Evolutionary conservation across 2,113 vertebrate species (phyloP), one percentile per base, ranked within the genome.

Genomic region (Picathartes gymnocephalus): DNA sequence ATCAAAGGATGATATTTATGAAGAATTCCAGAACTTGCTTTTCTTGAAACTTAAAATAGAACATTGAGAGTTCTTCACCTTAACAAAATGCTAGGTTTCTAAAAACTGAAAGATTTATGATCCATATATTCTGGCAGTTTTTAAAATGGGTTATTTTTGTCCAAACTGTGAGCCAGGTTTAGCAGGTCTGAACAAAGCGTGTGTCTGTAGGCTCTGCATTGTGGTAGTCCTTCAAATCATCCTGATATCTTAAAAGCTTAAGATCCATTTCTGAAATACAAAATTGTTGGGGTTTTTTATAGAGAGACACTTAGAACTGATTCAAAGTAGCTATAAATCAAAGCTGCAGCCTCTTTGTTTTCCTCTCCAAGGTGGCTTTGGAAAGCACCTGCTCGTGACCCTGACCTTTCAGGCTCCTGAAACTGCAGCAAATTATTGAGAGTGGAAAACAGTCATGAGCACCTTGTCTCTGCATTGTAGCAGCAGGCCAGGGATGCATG

Each of bases 1-100:
- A 74, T 90, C 56, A 86, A 88, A 68, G 44, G 74, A 70, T 62
- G 11, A 45, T 90, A 92, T 93, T 92, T 96, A 82, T 94, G 91
- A 81, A 54, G 48, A 84, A 76, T 91, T 94, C 53, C 27, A 58
- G 28, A 47, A 15, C 64, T 74, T 71, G 56, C 44, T 91, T 88
- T 93, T 84, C 77, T 88, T 60, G 60, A 71, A 86, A 37, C 47
- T 89, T 68, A 81, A 93, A 96, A 86, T 71, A 95, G 72, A 78
- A 60, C 27, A 33, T 44, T 17, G 23, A 77, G 64, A 93, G 42
- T 86, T 95, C 57, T 88, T 95, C 80, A 81, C 82, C 88, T 78
- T 94, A 80, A 62, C 33, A 74, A 92, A 93, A 79, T 71, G 27
- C 33, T 74, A 27, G 14, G 28, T 86, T 93, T 92, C 80, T 88